Conservation (phyloP, 2,113 vertebrate genomes). For the Pterocles orientalis region DNA sequence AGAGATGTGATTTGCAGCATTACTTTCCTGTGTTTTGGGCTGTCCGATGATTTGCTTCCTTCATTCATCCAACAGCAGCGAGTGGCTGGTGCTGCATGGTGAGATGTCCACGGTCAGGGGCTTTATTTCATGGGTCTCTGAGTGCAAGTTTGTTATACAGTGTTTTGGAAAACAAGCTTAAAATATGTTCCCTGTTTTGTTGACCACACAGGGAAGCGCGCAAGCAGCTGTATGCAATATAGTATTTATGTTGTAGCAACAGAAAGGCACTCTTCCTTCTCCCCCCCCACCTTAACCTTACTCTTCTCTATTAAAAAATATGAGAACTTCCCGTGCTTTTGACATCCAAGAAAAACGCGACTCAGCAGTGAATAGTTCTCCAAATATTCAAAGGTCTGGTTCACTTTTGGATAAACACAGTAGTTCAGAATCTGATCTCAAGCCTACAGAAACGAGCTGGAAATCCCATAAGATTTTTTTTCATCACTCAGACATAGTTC, state of each 20-base stretch:
- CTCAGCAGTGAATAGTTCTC: constrained; percentile 46
- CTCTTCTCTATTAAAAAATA: constrained; percentile 19
- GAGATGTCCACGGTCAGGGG: neutral
- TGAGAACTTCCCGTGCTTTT: constrained; percentile 28
- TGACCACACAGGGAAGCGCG: constrained; percentile 69
- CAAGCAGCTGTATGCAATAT: constrained; percentile 14
- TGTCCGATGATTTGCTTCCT: neutral
- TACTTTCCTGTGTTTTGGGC: neutral
- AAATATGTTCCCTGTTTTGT: constrained; percentile 60
- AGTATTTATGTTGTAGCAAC: constrained; percentile 40
- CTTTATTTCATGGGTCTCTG: constrained; percentile 4
- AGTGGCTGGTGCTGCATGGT: neutral
- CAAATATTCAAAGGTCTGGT: constrained; percentile 67
- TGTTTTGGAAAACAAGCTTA: constrained; percentile 65
- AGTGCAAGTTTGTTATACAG: constrained; percentile 32
- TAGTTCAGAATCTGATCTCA: constrained; percentile 57
- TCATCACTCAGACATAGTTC: constrained; percentile 51
- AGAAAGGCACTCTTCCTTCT: constrained; percentile 1
- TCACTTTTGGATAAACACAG: constrained; percentile 57
- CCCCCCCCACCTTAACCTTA: neutral
- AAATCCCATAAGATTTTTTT: constrained; percentile 63
- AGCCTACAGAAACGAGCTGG: constrained; percentile 64
- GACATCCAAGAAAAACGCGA: constrained; percentile 48
- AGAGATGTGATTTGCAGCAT: neutral
- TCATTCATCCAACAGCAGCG: neutral